Evolutionary conservation across 2,113 vertebrate species (phyloP).

Genomic region (Tragulus kanchil): DNA sequence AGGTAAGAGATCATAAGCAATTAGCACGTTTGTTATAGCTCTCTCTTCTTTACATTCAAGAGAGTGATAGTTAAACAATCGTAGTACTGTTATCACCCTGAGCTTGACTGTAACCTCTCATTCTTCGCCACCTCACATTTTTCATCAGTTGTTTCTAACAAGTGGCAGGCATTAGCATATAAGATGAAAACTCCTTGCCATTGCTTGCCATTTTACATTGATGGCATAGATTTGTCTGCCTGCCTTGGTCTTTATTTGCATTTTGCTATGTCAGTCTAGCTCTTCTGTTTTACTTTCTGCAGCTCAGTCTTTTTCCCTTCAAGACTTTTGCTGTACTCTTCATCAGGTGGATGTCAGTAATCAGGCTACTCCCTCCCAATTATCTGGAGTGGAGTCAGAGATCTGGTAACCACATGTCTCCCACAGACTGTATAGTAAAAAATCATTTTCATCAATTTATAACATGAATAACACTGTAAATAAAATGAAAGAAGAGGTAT

Average conservation of each 20-base stretch:
- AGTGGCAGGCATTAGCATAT: neutral
- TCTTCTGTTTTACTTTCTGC: neutral
- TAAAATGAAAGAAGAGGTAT: conserved; percentile 13
- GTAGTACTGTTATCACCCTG: neutral
- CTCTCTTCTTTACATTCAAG: neutral
- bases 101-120: neutral
- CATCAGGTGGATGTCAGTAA: neutral
- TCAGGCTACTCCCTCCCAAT: neutral
- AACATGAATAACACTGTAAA: neutral
- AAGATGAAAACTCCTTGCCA: neutral
- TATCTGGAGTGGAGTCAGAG: neutral
- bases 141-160: neutral
- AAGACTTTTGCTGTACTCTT: neutral
- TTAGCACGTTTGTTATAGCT: neutral
- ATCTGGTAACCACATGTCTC: neutral
- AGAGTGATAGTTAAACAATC: neutral
- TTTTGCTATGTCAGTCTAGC: neutral
- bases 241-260: neutral
- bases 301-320: neutral
- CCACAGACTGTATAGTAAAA: neutral
- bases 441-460: neutral
- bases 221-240: neutral
- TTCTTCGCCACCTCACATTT: neutral
- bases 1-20: neutral
- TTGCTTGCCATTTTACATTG: neutral